Conservation (phyloP, 2,888 invertebrate species). For the Gari tellinella region DNA sequence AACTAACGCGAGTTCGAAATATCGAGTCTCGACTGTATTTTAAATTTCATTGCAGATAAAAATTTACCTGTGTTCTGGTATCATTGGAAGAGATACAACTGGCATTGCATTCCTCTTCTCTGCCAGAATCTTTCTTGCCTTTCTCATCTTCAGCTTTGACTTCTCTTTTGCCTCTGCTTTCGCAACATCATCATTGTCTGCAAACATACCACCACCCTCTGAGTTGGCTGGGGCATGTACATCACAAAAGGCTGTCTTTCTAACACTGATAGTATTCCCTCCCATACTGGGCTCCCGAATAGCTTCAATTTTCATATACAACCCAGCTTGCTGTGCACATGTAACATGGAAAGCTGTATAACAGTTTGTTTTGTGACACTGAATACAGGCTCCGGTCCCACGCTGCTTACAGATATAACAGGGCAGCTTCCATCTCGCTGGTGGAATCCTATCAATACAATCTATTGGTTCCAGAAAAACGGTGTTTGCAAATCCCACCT, state of each 20-base stretch:
- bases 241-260: slow-evolving; percentile 98
- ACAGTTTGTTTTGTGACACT: slow-evolving; percentile 98
- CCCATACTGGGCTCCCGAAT: slow-evolving; percentile 87
- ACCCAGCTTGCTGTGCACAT: slow-evolving; percentile 96
- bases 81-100: slow-evolving; percentile 96
- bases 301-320: slow-evolving; percentile 94
- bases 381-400: slow-evolving; percentile 96
- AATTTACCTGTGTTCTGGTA: slow-evolving; percentile 86
- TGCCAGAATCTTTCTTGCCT: slow-evolving; percentile 93
- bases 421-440: slow-evolving; percentile 97
- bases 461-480: slow-evolving; percentile 99
- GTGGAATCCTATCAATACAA: slow-evolving; percentile 97
- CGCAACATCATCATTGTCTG: slow-evolving; percentile 75
- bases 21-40: too few species aligned
- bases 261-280: slow-evolving; percentile 85
- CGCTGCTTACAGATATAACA: slow-evolving; percentile 95
- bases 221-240: slow-evolving; percentile 92
- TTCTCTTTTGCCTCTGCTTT: slow-evolving; percentile 82
- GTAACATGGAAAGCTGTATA: slow-evolving; percentile 99
- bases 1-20: too few species aligned
- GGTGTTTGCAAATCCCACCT: slow-evolving; percentile 97
- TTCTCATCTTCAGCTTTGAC: slow-evolving; percentile 91
- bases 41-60: too few species aligned
- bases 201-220: slow-evolving; percentile 70
- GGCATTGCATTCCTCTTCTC: slow-evolving; percentile 96